Base-by-base conservation (phyloP, 2,797 vertebrate genomes). In the Danionella dracula region DNA sequence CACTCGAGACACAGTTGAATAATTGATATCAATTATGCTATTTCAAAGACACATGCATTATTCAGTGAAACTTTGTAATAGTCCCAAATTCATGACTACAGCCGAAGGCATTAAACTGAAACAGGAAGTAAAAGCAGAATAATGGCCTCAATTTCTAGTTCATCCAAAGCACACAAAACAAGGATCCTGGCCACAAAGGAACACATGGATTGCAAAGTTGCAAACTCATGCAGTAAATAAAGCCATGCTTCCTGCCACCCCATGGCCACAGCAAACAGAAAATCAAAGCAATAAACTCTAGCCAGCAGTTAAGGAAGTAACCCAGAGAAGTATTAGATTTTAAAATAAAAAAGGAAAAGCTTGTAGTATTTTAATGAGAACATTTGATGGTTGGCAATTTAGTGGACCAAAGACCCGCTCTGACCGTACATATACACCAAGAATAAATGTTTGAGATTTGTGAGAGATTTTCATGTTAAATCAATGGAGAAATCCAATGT, bases 1-100 rank as follows among this genome's bases (percentile, higher is more conserved):
- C 48, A 66, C 69, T 60, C 38, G 48, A 71, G 38, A 71, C 62
- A 37, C 6, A 51, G 38, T 45, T 71, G 69, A 71, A 71, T 71
- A 71, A 71, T 66, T 71, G 11, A 71, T 66, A 66, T 53, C 48
- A 66, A 71, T 71, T 71, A 71, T 45, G 55, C 61, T 59, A 57
- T 66, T 71, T 66, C 55, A 66, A 66, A 66, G 55, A 40, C 62
- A 66, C 55, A 71, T 71, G 35, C 45, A 71, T 71, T 66, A 71
- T 71, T 71, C 55, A 71, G 62, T 45, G 38, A 45, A 58, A 71
- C 69, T 54, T 55, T 71, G 45, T 38, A 58, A 45, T 50, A 53
- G 13, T 31, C 37, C 10, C 45, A 56, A 64, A 56, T 64, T 59
- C 53, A 42, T 23, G 17, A 58, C 46, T 32, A 45, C 19, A 23